Conservation (phyloP, 2,888 invertebrate genomes). For the Acleris laterana region DNA sequence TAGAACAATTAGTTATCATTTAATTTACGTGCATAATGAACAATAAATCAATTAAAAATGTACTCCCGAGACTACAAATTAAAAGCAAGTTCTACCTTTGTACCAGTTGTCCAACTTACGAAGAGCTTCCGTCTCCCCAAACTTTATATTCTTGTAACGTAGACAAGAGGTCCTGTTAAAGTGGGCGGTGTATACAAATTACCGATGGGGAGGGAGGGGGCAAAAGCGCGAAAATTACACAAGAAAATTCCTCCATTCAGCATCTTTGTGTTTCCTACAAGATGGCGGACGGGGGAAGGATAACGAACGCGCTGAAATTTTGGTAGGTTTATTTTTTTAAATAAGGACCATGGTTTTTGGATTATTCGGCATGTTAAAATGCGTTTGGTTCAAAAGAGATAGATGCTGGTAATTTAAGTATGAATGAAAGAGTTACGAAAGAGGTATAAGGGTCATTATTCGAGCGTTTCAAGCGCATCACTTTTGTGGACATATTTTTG, state of each 20-base stretch:
- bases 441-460: too few species aligned
- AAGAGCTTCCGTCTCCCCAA: conserved; percentile 43
- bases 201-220: conserved; percentile 54
- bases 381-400: too few species aligned
- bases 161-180: conserved; percentile 40
- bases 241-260: conserved; percentile 83
- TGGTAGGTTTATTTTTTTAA: not conserved
- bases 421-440: too few species aligned
- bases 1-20: too few species aligned
- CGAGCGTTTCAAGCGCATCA: too few species aligned
- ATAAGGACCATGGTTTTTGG: too few species aligned
- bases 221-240: conserved; percentile 83
- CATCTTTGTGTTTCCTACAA: conserved; percentile 83
- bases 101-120: conserved; percentile 41
- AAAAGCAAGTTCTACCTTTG: conserved; percentile 47
- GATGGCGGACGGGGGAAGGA: conserved; percentile 65
- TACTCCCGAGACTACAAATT: conserved; percentile 56
- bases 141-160: not conserved
- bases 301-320: conserved; percentile 35
- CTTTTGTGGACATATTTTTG: too few species aligned
- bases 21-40: conserved; percentile 42
- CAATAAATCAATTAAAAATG: conserved; percentile 64
- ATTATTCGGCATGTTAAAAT: too few species aligned
- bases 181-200: conserved; percentile 57
- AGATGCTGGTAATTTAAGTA: too few species aligned